Conservation (phyloP, 2,888 invertebrate species). For the Cheilosia urbana region DNA sequence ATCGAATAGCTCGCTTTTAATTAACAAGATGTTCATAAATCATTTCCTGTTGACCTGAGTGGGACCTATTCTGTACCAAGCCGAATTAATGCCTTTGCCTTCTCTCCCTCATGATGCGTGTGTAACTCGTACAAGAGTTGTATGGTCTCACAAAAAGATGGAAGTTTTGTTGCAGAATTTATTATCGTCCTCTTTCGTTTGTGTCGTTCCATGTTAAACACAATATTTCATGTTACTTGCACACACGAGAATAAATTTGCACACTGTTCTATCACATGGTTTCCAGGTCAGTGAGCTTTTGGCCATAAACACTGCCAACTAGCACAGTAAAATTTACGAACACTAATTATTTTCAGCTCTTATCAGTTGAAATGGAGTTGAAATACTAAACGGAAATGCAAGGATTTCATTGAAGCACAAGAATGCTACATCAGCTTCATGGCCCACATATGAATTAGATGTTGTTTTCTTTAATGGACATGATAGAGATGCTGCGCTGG, state of each 20-base stretch:
- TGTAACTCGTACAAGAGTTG: not conserved
- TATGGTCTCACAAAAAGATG: not conserved
- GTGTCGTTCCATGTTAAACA: slow-evolving; percentile 27
- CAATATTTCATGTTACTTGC: slow-evolving; percentile 55
- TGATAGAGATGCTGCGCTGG: not conserved
- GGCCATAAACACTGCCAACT: slow-evolving; percentile 65
- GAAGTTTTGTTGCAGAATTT: slow-evolving; percentile 53
- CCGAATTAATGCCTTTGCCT: not conserved
- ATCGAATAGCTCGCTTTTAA: not conserved
- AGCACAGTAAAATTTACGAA: slow-evolving; percentile 64
- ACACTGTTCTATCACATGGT: slow-evolving; percentile 70
- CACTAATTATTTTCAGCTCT: slow-evolving; percentile 67
- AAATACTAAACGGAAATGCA: slow-evolving; percentile 50
- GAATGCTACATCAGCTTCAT: slow-evolving; percentile 6
- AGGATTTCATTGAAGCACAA: slow-evolving; percentile 21
- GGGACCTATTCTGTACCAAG: not conserved
- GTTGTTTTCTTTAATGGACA: not conserved
- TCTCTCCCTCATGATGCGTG: not conserved
- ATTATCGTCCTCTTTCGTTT: slow-evolving; percentile 44
- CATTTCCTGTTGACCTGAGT: not conserved
- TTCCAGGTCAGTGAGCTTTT: slow-evolving; percentile 74
- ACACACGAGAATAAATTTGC: slow-evolving; percentile 59
- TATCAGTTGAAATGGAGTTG: slow-evolving; percentile 62
- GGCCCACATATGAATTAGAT: not conserved
- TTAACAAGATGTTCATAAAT: not conserved